Evolutionary conservation across 2,113 vertebrate genomes (phyloP), one percentile per base, ranked within the genome.

Genomic region (Chroicocephalus ridibundus): DNA sequence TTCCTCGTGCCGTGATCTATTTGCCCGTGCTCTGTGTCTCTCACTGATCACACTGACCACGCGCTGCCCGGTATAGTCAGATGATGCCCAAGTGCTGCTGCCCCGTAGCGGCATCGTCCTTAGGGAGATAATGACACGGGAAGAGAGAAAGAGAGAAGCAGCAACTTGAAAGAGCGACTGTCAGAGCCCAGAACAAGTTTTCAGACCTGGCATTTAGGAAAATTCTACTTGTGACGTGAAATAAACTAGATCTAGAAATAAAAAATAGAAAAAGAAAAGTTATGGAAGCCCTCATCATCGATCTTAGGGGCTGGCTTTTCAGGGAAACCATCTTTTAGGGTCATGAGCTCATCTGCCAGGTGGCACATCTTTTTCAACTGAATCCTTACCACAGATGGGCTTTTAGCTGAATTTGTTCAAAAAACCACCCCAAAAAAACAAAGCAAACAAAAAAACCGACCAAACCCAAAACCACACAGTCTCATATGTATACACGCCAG

Each of bases 11-110:
- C 2, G 2, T 0, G 3, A n/a, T 44, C 52, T 77, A 46, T 72
- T 80, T 80, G 31, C 26, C 54, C 6, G 0, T 21, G 10, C 11
- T 90, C 42, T 5, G 13, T 42, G 36, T 52, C 47, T 40, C 40
- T 34, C 29, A 3, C 8, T 0, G 0, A 4, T 55, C 29, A 31
- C 64, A 15, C 20, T 22, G 40, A 66, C 40, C 29, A 44, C 3
- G 4, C 9, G 16, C 62, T 94, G 19, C 52, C 22, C 20, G 20
- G 15, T 62, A 4, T 20, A 34, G 71, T 36, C 6, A 5, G 82
- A 11, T 34, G 52, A 31, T 1, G 1, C 19, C 70, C 44, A 36
- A 65, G 54, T 34, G 69, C 32, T 76, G 52, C n/a, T 55, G 55
- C 20, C 22, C 57, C 46, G 26, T 36, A n/a, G 32, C 40, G 51